Evolutionary conservation across 35 echinoderm and acorn worm genomes (phyloP).

Genomic region (Patiria miniata): DNA sequence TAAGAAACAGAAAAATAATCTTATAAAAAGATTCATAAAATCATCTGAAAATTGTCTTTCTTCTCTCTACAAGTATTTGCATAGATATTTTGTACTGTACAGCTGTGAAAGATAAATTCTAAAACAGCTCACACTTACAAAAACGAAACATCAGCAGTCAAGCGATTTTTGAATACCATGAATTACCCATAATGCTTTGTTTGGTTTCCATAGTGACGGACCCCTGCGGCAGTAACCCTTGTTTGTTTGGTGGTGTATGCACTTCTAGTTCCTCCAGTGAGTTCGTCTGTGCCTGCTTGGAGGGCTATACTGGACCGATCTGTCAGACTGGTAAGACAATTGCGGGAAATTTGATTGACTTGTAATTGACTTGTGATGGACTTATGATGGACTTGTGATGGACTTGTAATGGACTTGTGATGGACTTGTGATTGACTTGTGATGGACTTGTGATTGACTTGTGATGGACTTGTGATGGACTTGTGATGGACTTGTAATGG

Average conservation of each 20-base stretch:
- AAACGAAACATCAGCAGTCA: too few species aligned
- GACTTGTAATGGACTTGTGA: constrained; percentile 32
- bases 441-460: background rate
- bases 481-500: background rate
- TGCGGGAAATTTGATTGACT: background rate
- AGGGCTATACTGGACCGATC: constrained; percentile 40
- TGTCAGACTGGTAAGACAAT: constrained; percentile 60
- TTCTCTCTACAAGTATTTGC: too few species aligned
- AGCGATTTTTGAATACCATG: too few species aligned
- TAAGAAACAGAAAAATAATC: background rate
- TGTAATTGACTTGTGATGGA: background rate
- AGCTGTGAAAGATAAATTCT: too few species aligned
- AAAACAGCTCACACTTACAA: too few species aligned
- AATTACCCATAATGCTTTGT: background rate
- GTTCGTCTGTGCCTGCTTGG: constrained; percentile 30
- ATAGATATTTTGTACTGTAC: too few species aligned
- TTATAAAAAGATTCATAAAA: too few species aligned
- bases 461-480: background rate
- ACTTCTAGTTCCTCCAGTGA: constrained; percentile 25
- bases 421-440: background rate
- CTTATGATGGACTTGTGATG: too few species aligned
- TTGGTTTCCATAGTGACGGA: constrained; percentile 3
- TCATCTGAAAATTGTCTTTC: too few species aligned
- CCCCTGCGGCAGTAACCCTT: constrained; percentile 24
- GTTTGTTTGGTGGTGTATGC: constrained; percentile 4